Percentiles rank a stretch among this genome's conserved stretches.
These are phyloP conservation scores for Thalassophryne amazonica DNA, from an alignment of 2,797 vertebrate species.

Conservation along the genomic window DNA sequence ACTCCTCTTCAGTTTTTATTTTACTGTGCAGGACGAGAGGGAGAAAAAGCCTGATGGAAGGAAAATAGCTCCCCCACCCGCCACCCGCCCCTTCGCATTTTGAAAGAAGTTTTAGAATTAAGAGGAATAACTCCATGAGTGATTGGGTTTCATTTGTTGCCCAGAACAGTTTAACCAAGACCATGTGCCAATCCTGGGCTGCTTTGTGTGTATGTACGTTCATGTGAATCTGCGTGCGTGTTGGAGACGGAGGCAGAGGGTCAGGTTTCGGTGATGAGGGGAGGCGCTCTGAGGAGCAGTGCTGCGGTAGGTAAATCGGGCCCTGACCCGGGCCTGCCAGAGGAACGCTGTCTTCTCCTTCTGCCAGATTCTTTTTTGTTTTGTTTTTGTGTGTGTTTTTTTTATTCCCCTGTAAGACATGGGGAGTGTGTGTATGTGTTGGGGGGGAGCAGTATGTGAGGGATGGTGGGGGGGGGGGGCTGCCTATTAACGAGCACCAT, in stretches of 20 bases:
- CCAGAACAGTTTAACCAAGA: slow-evolving; percentile 71
- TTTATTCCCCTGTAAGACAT: slow-evolving; percentile 39
- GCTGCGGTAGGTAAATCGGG: slow-evolving; percentile 84
- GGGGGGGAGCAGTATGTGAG: too few species aligned
- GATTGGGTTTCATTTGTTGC: slow-evolving; percentile 72
- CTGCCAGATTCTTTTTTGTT: slow-evolving; percentile 71
- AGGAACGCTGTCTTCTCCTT: slow-evolving; percentile 69
- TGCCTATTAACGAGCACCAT: slow-evolving; percentile 75
- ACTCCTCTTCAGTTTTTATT: slow-evolving; percentile 37
- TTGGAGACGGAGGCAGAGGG: slow-evolving; percentile 24
- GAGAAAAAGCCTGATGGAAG: neutral
- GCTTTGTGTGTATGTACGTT: slow-evolving; percentile 22
- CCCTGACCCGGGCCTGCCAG: slow-evolving; percentile 74
- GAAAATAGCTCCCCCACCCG: slow-evolving; percentile 21
- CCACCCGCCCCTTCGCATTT: slow-evolving; percentile 40
- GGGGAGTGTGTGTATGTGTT: slow-evolving; percentile 16
- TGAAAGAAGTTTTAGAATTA: slow-evolving; percentile 68
- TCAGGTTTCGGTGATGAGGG: slow-evolving; percentile 58
- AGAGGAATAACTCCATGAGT: slow-evolving; percentile 54
- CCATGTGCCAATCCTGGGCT: slow-evolving; percentile 73
- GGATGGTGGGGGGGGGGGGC: neutral
- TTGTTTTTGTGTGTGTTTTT: slow-evolving; percentile 56
- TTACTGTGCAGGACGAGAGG: slow-evolving; percentile 7
- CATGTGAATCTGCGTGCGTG: slow-evolving; percentile 22
- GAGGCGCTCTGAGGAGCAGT: slow-evolving; percentile 54